Percentiles rank a stretch among this genome's conserved stretches.
These are phyloP conservation scores for Rhyacophila evoluta DNA, from an alignment of 2,888 invertebrate genomes.

Conservation along the genomic window DNA sequence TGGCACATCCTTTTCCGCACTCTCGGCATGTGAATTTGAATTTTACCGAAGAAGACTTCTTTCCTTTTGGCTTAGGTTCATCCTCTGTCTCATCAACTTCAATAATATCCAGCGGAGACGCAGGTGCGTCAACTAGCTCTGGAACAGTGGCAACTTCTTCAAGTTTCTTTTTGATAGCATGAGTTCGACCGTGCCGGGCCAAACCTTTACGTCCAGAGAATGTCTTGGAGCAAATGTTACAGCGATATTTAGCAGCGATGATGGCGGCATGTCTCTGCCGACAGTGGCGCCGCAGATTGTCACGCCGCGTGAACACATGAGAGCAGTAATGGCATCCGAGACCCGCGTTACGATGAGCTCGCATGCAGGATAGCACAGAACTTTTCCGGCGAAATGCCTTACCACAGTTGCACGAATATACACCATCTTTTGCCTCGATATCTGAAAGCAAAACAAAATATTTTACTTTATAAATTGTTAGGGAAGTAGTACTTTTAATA, in stretches of 20 bases:
- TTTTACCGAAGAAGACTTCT: conserved; percentile 33
- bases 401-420: conserved; percentile 48
- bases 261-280: conserved; percentile 23
- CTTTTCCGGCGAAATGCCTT: conserved; percentile 37
- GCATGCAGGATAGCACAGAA: conserved; percentile 44
- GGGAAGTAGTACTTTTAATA: too few species aligned
- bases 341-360: conserved; percentile 40
- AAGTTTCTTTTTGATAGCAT: background rate
- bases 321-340: conserved; percentile 44
- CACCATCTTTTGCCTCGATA: conserved; percentile 16
- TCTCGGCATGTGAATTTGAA: conserved; percentile 47
- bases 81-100: background rate
- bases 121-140: background rate
- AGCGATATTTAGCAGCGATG: conserved; percentile 11
- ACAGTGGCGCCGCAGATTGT: conserved; percentile 35
- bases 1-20: conserved; percentile 46
- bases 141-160: background rate
- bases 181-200: conserved; percentile 16
- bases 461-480: too few species aligned
- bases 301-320: conserved; percentile 25
- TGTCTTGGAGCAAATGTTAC: conserved; percentile 33
- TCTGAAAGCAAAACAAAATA: conserved; percentile 2
- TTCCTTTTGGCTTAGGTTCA: background rate
- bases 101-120: background rate
- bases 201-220: conserved; percentile 35